A percentile compares a stretch with the other conserved stretches of the same genome.
These are phyloP conservation scores for Tanypteryx hageni DNA, from an alignment of 2,888 invertebrate genomes.

Conservation along the genomic window DNA sequence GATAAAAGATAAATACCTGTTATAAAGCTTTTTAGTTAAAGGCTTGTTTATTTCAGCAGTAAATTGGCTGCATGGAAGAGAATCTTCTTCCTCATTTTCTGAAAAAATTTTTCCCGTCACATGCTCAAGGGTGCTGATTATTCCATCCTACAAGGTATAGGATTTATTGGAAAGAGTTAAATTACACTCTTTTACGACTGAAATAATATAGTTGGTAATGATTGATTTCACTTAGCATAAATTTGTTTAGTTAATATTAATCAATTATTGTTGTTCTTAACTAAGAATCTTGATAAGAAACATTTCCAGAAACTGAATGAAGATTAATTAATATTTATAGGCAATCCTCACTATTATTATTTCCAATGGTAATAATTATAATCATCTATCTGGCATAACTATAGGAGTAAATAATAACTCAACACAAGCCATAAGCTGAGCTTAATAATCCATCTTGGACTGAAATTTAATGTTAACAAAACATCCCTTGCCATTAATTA, in stretches of 20 bases:
- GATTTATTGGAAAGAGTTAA: not conserved
- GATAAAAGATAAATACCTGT: slow-evolving; percentile 31
- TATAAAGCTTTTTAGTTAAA: slow-evolving; percentile 26
- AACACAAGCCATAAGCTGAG: no score
- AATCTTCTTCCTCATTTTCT: slow-evolving; percentile 27
- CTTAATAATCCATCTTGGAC: not conserved
- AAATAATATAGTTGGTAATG: not conserved
- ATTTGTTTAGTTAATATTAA: not conserved
- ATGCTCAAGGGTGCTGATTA: slow-evolving; percentile 47
- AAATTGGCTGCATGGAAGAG: slow-evolving; percentile 40
- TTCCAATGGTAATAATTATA: not conserved
- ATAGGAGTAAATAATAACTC: not conserved
- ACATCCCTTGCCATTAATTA: not conserved
- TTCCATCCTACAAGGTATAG: slow-evolving; percentile 45
- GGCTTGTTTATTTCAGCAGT: slow-evolving; percentile 48
- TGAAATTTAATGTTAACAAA: not conserved
- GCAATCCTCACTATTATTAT: no score
- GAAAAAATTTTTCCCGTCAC: slow-evolving; percentile 39
- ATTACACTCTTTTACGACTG: not conserved
- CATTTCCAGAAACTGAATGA: no score
- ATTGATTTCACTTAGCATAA: not conserved
- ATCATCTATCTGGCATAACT: not conserved
- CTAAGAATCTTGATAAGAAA: no score
- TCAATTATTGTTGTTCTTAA: no score
- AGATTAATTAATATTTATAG: no score